A percentile compares a stretch with the other conserved stretches of the same genome.
These are phyloP conservation scores for Apis florea DNA, from an alignment of 1,140 invertebrate species.

Conservation along the genomic window DNA sequence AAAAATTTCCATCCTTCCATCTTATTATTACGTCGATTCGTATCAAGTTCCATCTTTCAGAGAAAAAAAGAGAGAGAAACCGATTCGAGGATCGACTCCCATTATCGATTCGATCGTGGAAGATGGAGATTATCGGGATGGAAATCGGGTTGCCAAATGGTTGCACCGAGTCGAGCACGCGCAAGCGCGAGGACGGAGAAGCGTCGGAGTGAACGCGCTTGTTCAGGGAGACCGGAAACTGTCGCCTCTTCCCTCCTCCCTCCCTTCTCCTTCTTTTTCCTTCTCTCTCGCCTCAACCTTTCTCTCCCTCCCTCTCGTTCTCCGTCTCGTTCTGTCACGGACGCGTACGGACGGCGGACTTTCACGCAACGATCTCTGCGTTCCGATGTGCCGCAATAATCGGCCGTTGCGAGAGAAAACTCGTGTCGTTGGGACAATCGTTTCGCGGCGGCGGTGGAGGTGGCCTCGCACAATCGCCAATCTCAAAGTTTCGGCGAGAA, in stretches of 20 bases:
- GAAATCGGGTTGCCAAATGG: conserved; percentile 30
- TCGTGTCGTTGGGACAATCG: conserved; percentile 47
- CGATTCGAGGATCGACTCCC: background rate
- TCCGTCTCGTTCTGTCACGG: conserved; percentile 28
- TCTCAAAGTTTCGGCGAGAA: conserved; percentile 52
- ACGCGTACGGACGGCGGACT: conserved; percentile 63
- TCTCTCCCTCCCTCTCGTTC: background rate
- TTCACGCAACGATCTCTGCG: conserved; percentile 69
- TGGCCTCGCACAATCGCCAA: conserved; percentile 22
- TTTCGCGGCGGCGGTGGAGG: background rate
- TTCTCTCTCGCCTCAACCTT: conserved; percentile 42
- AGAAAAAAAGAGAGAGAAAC: background rate
- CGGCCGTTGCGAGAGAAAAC: conserved; percentile 70
- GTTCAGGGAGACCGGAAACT: conserved; percentile 61
- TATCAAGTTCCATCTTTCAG: no score
- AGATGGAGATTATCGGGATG: conserved; percentile 5
- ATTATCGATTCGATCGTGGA: no score
- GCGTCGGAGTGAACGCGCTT: conserved; percentile 20
- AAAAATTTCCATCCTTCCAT: background rate
- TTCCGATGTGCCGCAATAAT: conserved; percentile 69
- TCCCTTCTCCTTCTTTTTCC: conserved; percentile 28
- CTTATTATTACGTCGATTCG: no score
- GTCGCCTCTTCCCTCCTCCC: conserved; percentile 38
- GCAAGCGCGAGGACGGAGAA: background rate
- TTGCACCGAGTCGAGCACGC: background rate